Evolutionary conservation across 92 coral and sea anemone species (phyloP).

Genomic region (Phenganax subtilis): DNA sequence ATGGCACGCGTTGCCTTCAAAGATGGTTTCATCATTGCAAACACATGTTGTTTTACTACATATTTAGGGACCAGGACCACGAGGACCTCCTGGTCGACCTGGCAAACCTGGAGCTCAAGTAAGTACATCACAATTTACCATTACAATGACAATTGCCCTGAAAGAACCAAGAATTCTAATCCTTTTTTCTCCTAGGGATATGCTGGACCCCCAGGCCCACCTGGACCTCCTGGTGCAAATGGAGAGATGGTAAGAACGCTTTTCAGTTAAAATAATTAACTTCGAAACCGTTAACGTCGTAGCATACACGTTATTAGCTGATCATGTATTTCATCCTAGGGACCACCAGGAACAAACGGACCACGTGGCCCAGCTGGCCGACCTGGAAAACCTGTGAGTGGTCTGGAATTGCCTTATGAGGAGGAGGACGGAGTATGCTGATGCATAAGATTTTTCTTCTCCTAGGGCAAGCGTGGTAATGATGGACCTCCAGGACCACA

Average conservation of each 20-base stretch:
- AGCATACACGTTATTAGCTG: background rate
- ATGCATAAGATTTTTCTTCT: background rate
- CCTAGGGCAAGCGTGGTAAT: constrained; percentile 61
- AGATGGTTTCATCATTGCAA: no score
- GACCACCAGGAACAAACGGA: constrained; percentile 67
- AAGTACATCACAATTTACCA: constrained; percentile 22
- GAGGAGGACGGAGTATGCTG: background rate
- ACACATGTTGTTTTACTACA: background rate
- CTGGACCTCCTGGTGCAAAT: constrained; percentile 57
- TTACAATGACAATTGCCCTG: background rate
- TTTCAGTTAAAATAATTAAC: background rate
- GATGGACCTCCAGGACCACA: constrained; percentile 62
- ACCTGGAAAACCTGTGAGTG: constrained; percentile 69
- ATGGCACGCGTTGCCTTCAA: no score
- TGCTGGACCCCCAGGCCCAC: constrained; percentile 53
- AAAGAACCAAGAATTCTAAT: background rate
- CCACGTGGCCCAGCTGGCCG: constrained; percentile 65
- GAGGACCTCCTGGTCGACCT: constrained; percentile 75
- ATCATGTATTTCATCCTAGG: constrained; percentile 48
- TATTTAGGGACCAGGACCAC: constrained; percentile 56
- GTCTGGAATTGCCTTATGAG: background rate
- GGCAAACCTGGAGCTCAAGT: constrained; percentile 80
- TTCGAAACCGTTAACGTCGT: background rate
- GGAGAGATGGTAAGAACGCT: constrained; percentile 28
- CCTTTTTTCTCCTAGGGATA: constrained; percentile 20